These are phyloP conservation scores for Scrobipalpa costella DNA, from an alignment of 2,888 invertebrate genomes.

Conservation along the genomic window DNA sequence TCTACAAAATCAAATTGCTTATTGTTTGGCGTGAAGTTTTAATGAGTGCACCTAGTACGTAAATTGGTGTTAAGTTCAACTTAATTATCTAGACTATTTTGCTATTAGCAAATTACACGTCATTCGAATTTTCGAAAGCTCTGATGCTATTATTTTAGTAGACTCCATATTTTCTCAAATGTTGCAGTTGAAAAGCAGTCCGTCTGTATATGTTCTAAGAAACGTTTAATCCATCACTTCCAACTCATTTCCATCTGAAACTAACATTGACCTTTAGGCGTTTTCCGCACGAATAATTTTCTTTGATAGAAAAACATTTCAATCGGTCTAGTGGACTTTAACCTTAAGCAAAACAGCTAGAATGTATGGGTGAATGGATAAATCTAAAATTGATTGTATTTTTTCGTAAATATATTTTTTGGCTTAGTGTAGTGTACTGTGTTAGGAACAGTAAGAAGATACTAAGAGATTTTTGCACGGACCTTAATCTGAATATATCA, in stretches of 20 bases:
- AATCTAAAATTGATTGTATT: not conserved
- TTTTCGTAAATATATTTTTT: not conserved
- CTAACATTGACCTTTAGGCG: constrained; percentile 12
- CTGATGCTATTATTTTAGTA: no score
- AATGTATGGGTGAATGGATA: not conserved
- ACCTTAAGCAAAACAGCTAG: not conserved
- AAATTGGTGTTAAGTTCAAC: no score
- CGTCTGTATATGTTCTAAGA: not conserved
- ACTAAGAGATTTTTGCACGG: no score
- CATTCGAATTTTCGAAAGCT: no score
- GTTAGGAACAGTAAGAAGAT: no score
- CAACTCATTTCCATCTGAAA: not conserved
- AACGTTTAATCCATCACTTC: not conserved
- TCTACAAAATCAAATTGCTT: no score
- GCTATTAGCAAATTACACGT: no score
- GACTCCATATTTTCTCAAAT: no score
- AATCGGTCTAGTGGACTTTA: constrained; percentile 4
- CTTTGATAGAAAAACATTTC: constrained; percentile 12
- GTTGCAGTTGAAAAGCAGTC: not conserved
- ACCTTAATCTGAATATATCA: no score
- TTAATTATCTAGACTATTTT: no score
- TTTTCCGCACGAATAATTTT: constrained; percentile 9
- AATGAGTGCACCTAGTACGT: no score
- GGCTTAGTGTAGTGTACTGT: not conserved
- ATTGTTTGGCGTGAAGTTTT: no score